Conservation (phyloP, 2,797 vertebrate genomes). For the Propithecus deckenii region DNA sequence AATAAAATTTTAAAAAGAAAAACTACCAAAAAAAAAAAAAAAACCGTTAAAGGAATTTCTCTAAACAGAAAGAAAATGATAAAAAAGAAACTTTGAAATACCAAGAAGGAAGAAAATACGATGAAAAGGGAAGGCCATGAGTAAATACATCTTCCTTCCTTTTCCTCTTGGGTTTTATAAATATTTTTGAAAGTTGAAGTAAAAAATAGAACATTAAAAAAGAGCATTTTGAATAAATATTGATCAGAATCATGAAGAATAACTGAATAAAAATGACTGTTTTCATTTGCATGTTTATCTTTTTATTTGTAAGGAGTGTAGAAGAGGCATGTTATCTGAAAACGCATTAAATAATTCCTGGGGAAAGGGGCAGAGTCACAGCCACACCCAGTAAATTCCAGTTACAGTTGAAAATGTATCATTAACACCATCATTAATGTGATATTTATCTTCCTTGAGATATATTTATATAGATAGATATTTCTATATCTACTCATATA, state of each 20-base stretch:
- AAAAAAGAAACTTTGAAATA: neutral
- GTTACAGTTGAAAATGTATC: neutral
- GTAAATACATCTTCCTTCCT: neutral
- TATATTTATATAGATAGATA: neutral
- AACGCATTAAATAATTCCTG: neutral
- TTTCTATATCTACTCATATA: neutral
- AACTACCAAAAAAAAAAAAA: neutral
- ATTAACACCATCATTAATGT: neutral
- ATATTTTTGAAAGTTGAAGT: neutral
- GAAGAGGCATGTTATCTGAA: neutral
- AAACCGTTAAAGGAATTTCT: neutral
- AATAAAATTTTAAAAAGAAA: neutral
- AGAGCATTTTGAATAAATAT: neutral
- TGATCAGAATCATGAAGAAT: neutral
- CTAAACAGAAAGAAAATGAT: neutral
- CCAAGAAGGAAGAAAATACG: neutral
- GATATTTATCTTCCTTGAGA: neutral
- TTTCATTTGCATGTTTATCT: neutral
- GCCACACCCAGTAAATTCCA: neutral
- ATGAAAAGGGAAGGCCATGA: neutral
- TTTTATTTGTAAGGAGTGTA: neutral
- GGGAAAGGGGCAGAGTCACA: no score
- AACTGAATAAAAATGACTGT: neutral
- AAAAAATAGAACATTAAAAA: neutral
- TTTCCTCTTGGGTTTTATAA: neutral